Evolutionary conservation across 2,113 vertebrate genomes (phyloP).

Genomic region (Paramormyrops kingsleyae): DNA sequence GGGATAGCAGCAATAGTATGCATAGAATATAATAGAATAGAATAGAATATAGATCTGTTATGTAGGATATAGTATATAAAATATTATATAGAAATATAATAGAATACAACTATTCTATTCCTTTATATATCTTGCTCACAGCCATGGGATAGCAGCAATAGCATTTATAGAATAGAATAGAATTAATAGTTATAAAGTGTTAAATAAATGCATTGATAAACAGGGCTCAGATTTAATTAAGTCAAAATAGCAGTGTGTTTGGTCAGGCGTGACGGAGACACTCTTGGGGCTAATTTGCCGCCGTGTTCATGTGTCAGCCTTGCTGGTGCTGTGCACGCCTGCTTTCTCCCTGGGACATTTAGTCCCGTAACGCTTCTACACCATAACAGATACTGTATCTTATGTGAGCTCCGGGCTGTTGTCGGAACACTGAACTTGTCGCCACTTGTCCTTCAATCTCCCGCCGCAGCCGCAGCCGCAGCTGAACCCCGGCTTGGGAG

Average conservation of each 20-base stretch:
- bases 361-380: background rate
- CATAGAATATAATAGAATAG: background rate
- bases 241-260: background rate
- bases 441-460: constrained; percentile 52
- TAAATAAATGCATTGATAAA: background rate
- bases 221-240: background rate
- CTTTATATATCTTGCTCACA: background rate
- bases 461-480: constrained; percentile 35
- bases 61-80: no score
- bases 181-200: background rate
- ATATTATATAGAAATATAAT: background rate
- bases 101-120: background rate
- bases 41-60: background rate
- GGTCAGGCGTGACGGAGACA: background rate
- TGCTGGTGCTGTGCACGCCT: constrained; percentile 16
- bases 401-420: constrained; percentile 40
- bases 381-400: constrained; percentile 38
- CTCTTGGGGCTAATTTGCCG: constrained; percentile 48
- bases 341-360: constrained; percentile 4
- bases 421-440: constrained; percentile 46
- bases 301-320: constrained; percentile 38
- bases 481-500: constrained; percentile 32
- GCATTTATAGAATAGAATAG: background rate
- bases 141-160: background rate
- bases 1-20: background rate